phyloP scores from a whole-genome alignment of 2,797 vertebrate genomes.

The Xyrichtys novacula region DNA sequence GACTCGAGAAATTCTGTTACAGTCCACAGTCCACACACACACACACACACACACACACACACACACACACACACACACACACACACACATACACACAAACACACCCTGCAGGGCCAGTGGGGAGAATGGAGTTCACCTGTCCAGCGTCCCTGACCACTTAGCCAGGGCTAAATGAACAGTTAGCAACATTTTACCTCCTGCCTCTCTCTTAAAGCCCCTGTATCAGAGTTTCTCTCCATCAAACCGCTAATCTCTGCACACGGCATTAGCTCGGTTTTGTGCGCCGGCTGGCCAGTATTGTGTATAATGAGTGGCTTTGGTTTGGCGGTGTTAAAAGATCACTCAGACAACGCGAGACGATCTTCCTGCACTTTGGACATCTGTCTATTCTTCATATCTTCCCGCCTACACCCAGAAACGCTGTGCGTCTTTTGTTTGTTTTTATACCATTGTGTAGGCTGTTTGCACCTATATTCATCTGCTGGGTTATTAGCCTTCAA shows the following conservation, averaged over 20 bases:
- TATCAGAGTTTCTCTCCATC: conserved; percentile 29
- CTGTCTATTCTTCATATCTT: conserved; percentile 58
- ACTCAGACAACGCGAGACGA: conserved; percentile 32
- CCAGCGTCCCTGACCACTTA: conserved; percentile 93
- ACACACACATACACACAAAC: conserved; percentile 33
- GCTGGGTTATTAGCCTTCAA: conserved; percentile 66
- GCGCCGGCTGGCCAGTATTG: neutral
- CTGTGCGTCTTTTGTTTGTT: conserved; percentile 11
- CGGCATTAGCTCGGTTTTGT: neutral
- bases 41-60: conserved; percentile 46
- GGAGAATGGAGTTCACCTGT: conserved; percentile 99
- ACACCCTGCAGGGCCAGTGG: conserved; percentile 85
- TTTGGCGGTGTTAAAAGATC: conserved; percentile 4
- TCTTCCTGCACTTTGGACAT: conserved; percentile 60
- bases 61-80: conserved; percentile 59
- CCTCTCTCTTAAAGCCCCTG: conserved; percentile 44
- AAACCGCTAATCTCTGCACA: neutral
- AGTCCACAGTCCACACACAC: conserved; percentile 86
- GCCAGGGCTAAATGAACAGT: conserved; percentile 96
- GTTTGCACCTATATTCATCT: conserved; percentile 72
- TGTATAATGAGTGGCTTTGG: neutral
- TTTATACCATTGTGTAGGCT: conserved; percentile 62
- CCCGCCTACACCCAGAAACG: conserved; percentile 59
- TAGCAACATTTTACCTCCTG: conserved; percentile 85
- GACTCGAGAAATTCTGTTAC: conserved; percentile 99